Evolutionary conservation across 2,888 invertebrate species (phyloP).

Genomic region (Nemotelus pantherinus): DNA sequence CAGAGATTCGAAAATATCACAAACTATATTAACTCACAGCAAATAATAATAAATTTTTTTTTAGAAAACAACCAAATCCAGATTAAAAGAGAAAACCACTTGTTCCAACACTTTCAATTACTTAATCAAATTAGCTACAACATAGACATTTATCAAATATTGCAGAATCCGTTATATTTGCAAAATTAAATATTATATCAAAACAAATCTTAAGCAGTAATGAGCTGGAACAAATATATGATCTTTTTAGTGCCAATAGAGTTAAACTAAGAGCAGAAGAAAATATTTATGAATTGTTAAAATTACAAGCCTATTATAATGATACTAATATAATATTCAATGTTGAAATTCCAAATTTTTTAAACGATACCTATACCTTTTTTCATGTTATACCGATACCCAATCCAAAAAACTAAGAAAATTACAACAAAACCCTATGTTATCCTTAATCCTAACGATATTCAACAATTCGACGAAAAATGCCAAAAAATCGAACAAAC

Average conservation of each 20-base stretch:
- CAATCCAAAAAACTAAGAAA: no score
- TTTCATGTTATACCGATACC: not conserved
- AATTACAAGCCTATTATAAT: not conserved
- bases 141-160: slow-evolving; percentile 22
- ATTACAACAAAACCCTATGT: no score
- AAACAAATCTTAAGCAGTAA: not conserved
- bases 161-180: not conserved
- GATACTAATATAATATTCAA: not conserved
- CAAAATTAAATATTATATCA: no score
- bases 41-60: not conserved
- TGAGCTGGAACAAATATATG: not conserved
- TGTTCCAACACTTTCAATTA: not conserved
- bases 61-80: not conserved
- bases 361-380: not conserved
- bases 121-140: slow-evolving; percentile 4
- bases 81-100: no score
- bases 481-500: no score
- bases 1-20: slow-evolving; percentile 19
- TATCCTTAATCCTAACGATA: not conserved
- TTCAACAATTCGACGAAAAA: not conserved
- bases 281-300: not conserved
- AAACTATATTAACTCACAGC: slow-evolving; percentile 7
- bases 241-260: slow-evolving; percentile 1
- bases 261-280: not conserved
- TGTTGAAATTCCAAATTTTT: not conserved